phyloP scores from a whole-genome alignment of 1,140 invertebrate species.

The Eurosta solidaginis region DNA sequence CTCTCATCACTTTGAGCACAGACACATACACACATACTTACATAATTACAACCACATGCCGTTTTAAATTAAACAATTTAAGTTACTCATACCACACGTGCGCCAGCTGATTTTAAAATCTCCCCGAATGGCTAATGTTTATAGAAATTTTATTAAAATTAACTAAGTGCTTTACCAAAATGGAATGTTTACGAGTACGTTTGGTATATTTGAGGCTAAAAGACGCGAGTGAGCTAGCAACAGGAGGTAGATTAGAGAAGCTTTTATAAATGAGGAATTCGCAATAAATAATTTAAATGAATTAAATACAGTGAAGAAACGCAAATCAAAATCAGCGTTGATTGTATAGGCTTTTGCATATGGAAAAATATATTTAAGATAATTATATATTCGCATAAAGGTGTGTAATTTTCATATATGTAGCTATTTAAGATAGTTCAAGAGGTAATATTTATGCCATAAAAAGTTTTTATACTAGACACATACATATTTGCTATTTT shows the following conservation, averaged over 20 bases:
- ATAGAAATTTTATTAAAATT: background rate
- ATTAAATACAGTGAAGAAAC: background rate
- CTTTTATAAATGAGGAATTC: background rate
- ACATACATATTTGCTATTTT: too few relatives aligned
- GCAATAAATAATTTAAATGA: background rate
- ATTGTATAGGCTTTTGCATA: background rate
- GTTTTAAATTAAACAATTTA: background rate
- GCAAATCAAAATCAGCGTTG: background rate
- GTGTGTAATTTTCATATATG: too few relatives aligned
- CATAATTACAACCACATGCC: background rate
- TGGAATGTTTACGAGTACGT: background rate
- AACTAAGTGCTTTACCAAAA: background rate
- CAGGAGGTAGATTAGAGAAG: background rate
- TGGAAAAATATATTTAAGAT: background rate
- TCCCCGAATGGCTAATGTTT: background rate
- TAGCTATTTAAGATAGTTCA: too few relatives aligned
- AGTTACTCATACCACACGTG: background rate
- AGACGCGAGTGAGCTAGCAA: background rate
- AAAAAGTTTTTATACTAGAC: too few relatives aligned
- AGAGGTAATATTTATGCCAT: too few relatives aligned
- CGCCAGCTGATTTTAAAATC: background rate
- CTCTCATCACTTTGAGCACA: background rate
- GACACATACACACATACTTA: too few relatives aligned
- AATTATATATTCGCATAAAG: background rate
- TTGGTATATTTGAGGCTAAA: background rate